Conservation (phyloP, 2,797 vertebrate species). For the Phataginus tricuspis region DNA sequence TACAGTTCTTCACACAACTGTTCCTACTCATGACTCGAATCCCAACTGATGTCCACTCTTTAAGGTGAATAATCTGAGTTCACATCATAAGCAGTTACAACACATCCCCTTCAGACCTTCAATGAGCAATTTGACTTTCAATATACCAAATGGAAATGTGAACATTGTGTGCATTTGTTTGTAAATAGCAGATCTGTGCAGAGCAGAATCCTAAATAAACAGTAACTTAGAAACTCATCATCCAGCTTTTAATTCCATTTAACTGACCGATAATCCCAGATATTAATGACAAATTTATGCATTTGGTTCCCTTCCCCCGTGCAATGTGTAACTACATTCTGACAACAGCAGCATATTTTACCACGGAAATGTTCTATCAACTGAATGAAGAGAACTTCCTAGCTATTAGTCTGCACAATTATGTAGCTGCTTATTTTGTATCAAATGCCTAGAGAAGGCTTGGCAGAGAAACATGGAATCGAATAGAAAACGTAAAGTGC, state of each 20-base stretch:
- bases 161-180: background rate
- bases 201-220: background rate
- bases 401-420: background rate
- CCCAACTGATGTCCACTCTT: background rate
- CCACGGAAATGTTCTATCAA: background rate
- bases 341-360: background rate
- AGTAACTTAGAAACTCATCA: conserved; percentile 6
- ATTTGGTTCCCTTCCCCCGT: background rate
- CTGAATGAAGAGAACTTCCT: background rate
- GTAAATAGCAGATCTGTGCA: background rate
- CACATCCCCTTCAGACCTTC: background rate
- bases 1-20: background rate
- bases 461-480: background rate
- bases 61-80: background rate
- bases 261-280: background rate
- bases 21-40: background rate
- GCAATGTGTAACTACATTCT: background rate
- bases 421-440: background rate
- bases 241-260: background rate
- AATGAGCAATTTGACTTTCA: background rate
- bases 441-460: background rate
- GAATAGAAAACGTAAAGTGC: background rate
- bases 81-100: background rate
- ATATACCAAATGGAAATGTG: background rate
- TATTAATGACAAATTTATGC: background rate